Conservation (phyloP, 2,797 vertebrate species). For the Periparus ater region DNA sequence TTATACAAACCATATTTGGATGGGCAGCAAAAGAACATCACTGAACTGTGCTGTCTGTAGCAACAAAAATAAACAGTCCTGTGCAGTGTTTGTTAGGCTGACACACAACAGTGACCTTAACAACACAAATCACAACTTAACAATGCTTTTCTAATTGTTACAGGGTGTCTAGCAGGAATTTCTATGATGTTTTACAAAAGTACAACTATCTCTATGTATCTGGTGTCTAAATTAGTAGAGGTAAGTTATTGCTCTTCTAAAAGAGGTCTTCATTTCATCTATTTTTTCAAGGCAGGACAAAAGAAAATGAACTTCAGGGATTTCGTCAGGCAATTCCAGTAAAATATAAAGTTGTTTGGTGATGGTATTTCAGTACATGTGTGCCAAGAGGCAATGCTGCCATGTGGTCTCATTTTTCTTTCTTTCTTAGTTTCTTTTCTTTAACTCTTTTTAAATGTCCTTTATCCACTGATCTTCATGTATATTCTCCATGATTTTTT, state of each 20-base stretch:
- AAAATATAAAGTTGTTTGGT: not conserved
- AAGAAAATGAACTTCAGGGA: not conserved
- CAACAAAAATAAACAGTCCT: not conserved
- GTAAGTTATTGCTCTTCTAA: conserved; percentile 72
- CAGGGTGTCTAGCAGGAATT: conserved; percentile 93
- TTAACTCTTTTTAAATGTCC: not conserved
- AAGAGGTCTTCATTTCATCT: not conserved
- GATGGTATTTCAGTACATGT: not conserved
- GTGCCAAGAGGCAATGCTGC: not conserved
- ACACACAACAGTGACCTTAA: not conserved
- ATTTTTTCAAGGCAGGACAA: not conserved
- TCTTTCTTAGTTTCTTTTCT: not conserved
- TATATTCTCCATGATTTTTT: not conserved
- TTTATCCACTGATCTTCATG: not conserved
- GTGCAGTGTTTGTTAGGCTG: not conserved
- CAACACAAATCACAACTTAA: not conserved
- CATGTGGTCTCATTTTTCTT: not conserved
- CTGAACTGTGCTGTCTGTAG: not conserved
- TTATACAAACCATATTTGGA: not conserved
- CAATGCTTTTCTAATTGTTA: conserved; percentile 5
- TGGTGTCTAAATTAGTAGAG: conserved; percentile 97
- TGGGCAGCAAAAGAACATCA: not conserved
- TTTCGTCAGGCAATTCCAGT: not conserved
- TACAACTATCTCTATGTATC: conserved; percentile 97
- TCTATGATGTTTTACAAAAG: conserved; percentile 99